Percentiles rank a stretch among this genome's conserved stretches.
These are phyloP conservation scores for Rhabdornis inornatus DNA, from an alignment of 2,113 vertebrate genomes.

Conservation along the genomic window DNA sequence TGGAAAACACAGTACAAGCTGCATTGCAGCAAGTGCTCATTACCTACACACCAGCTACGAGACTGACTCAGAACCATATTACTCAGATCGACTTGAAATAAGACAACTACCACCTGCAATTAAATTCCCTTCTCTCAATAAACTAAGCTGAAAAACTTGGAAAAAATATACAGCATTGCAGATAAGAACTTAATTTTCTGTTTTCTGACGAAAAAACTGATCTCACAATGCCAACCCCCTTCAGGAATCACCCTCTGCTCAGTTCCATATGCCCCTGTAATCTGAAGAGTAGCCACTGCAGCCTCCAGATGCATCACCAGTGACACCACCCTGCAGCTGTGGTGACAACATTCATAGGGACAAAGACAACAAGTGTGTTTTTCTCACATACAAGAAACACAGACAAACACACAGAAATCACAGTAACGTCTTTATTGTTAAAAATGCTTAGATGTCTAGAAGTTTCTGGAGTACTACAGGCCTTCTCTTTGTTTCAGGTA, in stretches of 20 bases:
- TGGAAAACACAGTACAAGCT: not conserved
- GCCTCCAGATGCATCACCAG: not conserved
- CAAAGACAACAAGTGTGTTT: not conserved
- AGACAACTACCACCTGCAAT: not conserved
- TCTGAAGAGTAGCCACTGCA: not conserved
- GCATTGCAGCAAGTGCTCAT: not conserved
- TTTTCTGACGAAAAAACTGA: not conserved
- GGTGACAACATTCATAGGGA: not conserved
- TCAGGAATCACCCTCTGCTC: not conserved
- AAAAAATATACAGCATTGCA: not conserved
- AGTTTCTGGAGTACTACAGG: not conserved
- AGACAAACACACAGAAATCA: not conserved
- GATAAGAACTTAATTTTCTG: not conserved
- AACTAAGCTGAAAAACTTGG: not conserved
- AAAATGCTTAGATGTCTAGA: not conserved
- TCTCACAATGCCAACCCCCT: not conserved
- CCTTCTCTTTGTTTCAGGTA: not conserved
- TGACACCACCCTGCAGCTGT: not conserved
- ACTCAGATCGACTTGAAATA: not conserved
- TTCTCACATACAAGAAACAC: not conserved
- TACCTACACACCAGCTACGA: not conserved
- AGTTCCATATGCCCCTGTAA: not conserved
- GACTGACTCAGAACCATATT: not conserved
- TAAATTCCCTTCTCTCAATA: not conserved
- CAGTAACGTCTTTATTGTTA: slow-evolving; percentile 34